These are phyloP conservation scores for Hystrix brachyura DNA, from an alignment of 2,113 vertebrate species.

Conservation along the genomic window DNA sequence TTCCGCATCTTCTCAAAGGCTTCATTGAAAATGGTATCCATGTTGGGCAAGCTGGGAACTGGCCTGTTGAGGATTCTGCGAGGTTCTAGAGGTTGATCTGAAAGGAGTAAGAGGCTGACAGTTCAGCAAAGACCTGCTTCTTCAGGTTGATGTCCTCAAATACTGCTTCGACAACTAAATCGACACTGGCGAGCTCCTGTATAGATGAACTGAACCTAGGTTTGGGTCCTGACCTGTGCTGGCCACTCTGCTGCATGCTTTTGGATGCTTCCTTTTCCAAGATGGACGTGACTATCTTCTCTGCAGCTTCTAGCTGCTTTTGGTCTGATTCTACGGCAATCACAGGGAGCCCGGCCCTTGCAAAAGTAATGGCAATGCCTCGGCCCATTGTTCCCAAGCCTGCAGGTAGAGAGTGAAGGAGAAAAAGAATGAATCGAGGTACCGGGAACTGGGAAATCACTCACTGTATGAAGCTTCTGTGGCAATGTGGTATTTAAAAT, in stretches of 20 bases:
- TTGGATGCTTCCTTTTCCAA: slow-evolving; percentile 90
- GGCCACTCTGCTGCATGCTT: slow-evolving; percentile 72
- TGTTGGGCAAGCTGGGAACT: slow-evolving; percentile 81
- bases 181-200: slow-evolving; percentile 86
- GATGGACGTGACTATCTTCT: slow-evolving; percentile 86
- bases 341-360: slow-evolving; percentile 91
- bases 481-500: background rate
- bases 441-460: background rate
- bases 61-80: slow-evolving; percentile 88
- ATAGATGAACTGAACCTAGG: slow-evolving; percentile 88
- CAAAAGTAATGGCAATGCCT: slow-evolving; percentile 93
- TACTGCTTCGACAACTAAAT: slow-evolving; percentile 96
- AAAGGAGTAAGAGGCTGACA: slow-evolving; percentile 83
- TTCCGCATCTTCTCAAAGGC: slow-evolving; percentile 86
- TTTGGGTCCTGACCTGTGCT: slow-evolving; percentile 67
- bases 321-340: slow-evolving; percentile 93
- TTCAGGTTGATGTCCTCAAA: slow-evolving; percentile 92
- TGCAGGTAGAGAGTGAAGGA: slow-evolving; percentile 82
- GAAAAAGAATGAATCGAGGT: slow-evolving; percentile 43
- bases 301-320: slow-evolving; percentile 89
- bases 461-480: background rate
- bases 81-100: slow-evolving; percentile 88
- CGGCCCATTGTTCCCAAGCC: slow-evolving; percentile 97
- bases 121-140: slow-evolving; percentile 76
- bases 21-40: slow-evolving; percentile 88